Percentiles rank a stretch among this genome's conserved stretches.
These are phyloP conservation scores for Lysandra bellargus DNA, from an alignment of 2,888 invertebrate species.

Conservation along the genomic window DNA sequence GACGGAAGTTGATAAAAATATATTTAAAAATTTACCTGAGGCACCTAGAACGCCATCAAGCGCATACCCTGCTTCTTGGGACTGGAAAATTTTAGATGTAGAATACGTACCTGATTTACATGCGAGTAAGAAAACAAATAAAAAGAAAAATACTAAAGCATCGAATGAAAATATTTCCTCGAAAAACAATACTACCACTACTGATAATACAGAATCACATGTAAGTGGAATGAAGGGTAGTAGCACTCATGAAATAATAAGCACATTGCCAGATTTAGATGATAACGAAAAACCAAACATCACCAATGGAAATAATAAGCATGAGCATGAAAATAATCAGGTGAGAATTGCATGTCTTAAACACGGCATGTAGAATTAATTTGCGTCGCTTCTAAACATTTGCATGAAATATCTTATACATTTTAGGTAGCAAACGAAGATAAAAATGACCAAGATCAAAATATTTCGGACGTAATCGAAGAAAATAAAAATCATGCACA, in stretches of 20 bases:
- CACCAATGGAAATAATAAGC: slow-evolving; percentile 44
- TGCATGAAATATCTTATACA: slow-evolving; percentile 76
- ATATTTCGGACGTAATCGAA: slow-evolving; percentile 30
- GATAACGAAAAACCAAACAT: slow-evolving; percentile 50
- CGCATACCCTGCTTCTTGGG: slow-evolving; percentile 85
- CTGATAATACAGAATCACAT: slow-evolving; percentile 60
- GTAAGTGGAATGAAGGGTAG: slow-evolving; percentile 65
- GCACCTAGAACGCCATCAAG: slow-evolving; percentile 89
- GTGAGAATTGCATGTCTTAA: slow-evolving; percentile 62
- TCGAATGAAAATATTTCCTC: slow-evolving; percentile 73
- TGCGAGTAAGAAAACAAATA: slow-evolving; percentile 58
- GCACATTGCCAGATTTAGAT: slow-evolving; percentile 68
- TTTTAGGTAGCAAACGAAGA: slow-evolving; percentile 58
- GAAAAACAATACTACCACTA: slow-evolving; percentile 67
- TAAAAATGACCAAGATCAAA: slow-evolving; percentile 32
- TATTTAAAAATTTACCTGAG: slow-evolving; percentile 86
- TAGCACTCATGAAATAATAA: slow-evolving; percentile 71
- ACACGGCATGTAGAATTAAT: slow-evolving; percentile 55
- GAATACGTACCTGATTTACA: slow-evolving; percentile 65
- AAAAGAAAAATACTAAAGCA: slow-evolving; percentile 64
- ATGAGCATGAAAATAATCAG: slow-evolving; percentile 53
- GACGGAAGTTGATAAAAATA: slow-evolving; percentile 87
- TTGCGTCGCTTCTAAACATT: slow-evolving; percentile 72
- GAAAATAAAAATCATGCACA: slow-evolving; percentile 35
- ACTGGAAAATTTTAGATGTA: slow-evolving; percentile 84